Evolutionary conservation across 2,888 invertebrate genomes (phyloP).

Genomic region (Drosophila austrosaltans): DNA sequence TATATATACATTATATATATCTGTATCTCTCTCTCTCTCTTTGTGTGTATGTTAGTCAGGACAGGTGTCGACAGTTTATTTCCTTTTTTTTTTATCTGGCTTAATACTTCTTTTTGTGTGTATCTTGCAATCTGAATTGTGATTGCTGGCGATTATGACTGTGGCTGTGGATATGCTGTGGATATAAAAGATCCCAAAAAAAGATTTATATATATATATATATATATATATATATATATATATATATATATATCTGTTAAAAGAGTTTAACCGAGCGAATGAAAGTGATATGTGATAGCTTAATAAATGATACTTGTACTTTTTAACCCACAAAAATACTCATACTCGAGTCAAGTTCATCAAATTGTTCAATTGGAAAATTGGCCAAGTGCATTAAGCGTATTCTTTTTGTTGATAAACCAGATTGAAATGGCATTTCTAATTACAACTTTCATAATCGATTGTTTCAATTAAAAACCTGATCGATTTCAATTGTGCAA

Average conservation of each 20-base stretch:
- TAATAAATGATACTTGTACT: too few relatives aligned
- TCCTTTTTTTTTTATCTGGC: slow-evolving; percentile 26
- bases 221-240: background rate
- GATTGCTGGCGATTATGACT: slow-evolving; percentile 44
- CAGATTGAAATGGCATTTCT: too few relatives aligned
- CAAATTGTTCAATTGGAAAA: too few relatives aligned
- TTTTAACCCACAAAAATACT: too few relatives aligned
- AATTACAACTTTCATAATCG: too few relatives aligned
- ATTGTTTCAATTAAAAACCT: too few relatives aligned
- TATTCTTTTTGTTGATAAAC: too few relatives aligned
- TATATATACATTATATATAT: background rate
- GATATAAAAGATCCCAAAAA: slow-evolving; percentile 8
- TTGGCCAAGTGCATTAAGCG: too few relatives aligned
- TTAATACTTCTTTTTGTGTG: slow-evolving; percentile 25
- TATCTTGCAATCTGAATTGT: slow-evolving; percentile 42
- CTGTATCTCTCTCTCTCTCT: background rate
- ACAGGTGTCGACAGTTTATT: slow-evolving; percentile 48
- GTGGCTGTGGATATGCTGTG: slow-evolving; percentile 14
- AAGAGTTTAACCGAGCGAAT: background rate
- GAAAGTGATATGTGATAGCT: background rate
- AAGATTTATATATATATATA: slow-evolving; percentile 2
- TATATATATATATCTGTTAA: background rate
- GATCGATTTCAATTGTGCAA: too few relatives aligned
- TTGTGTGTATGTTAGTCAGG: background rate
- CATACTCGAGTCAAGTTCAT: too few relatives aligned